These are phyloP conservation scores for Salvator merianae DNA, from an alignment of 2,113 vertebrate species.

Conservation along the genomic window DNA sequence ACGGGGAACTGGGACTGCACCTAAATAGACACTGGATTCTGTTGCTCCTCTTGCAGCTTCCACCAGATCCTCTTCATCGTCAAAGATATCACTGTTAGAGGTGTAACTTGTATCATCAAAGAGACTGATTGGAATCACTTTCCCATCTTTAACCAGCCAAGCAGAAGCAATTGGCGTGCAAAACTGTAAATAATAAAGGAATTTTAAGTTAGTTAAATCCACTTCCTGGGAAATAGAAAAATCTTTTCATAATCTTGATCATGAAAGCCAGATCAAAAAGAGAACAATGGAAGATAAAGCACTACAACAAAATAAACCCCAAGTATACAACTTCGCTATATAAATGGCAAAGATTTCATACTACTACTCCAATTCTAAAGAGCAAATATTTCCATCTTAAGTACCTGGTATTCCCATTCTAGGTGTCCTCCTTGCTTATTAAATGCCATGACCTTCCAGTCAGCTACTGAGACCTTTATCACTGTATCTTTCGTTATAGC, in stretches of 20 bases:
- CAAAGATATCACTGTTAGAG: conserved; percentile 70
- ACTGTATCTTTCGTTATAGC: conserved; percentile 83
- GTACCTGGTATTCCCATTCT: conserved; percentile 97
- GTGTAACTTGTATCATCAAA: conserved; percentile 93
- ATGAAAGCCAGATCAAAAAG: no score
- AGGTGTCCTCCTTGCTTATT: conserved; percentile 84
- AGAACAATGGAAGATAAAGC: no score
- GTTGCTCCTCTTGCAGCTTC: conserved; percentile 84
- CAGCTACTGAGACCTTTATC: conserved; percentile 95
- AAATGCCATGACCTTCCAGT: conserved; percentile 98
- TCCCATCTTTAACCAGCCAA: conserved; percentile 93
- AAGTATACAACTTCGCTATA: not conserved
- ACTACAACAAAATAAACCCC: no score
- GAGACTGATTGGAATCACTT: conserved; percentile 92
- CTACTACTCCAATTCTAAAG: not conserved
- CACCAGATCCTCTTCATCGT: conserved; percentile 88
- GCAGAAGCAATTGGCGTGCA: conserved; percentile 96
- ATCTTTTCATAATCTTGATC: not conserved
- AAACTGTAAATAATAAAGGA: conserved; percentile 78
- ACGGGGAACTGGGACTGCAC: conserved; percentile 65
- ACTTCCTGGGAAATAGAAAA: not conserved
- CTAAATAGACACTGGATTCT: conserved; percentile 94
- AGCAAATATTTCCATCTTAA: not conserved
- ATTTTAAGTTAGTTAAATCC: not conserved
- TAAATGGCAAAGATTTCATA: conserved; percentile 13